Conservation (phyloP, 1,140 invertebrate species). For the Orussus abietinus region DNA sequence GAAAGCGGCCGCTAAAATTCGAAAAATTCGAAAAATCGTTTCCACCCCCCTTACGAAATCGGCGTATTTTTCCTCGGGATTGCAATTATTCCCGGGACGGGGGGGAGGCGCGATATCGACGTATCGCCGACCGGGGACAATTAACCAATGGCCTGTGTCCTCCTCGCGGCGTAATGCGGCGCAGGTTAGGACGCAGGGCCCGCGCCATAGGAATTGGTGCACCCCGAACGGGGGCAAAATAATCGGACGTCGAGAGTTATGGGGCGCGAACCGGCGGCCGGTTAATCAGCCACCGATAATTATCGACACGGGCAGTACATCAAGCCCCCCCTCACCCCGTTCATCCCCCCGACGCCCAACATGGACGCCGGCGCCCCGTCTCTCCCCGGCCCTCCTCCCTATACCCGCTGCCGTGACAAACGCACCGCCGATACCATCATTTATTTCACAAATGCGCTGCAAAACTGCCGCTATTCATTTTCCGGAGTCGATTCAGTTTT, state of each 20-base stretch:
- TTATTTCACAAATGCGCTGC: conserved; percentile 54
- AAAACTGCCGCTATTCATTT: conserved; percentile 56
- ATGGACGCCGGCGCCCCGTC: conserved; percentile 22
- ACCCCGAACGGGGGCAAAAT: conserved; percentile 50
- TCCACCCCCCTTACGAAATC: no score
- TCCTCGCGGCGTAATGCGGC: conserved; percentile 30
- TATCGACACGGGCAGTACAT: conserved; percentile 54
- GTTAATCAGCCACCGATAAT: conserved; percentile 57
- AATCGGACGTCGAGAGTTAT: conserved; percentile 54
- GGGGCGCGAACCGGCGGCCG: conserved; percentile 53
- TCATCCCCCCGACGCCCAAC: conserved; percentile 13
- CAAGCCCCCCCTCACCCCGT: conserved; percentile 31
- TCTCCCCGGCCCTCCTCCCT: conserved; percentile 11
- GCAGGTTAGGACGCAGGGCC: conserved; percentile 6
- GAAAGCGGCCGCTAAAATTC: no score
- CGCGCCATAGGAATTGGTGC: conserved; percentile 46
- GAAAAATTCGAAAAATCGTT: no score
- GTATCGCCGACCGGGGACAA: not conserved
- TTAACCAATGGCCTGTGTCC: not conserved
- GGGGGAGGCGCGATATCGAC: no score
- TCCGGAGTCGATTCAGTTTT: conserved; percentile 52
- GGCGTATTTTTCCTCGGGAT: no score
- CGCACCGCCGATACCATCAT: conserved; percentile 54
- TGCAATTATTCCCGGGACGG: no score
- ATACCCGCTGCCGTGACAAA: conserved; percentile 46